Evolutionary conservation across 2,888 invertebrate species (phyloP), one percentile per base, ranked within the genome.

Genomic region (Thera britannica): DNA sequence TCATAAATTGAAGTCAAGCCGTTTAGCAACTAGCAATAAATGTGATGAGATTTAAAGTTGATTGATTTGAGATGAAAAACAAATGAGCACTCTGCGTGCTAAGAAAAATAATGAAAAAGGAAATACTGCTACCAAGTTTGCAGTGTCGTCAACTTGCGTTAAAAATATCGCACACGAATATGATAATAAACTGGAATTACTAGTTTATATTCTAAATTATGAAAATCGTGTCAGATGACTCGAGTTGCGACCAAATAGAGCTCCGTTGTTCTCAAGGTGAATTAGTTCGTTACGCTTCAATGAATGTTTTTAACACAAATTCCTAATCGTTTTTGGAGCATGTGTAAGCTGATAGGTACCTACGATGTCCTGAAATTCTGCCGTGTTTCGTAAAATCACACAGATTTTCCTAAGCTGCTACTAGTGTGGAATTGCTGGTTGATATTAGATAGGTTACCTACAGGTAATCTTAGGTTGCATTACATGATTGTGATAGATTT

Each of bases 251-350:
- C 67, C 67, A 70, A 72, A 62, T 62, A 58, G 58, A 62, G 68
- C 71, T 71, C 69, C 68, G 66, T 73, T 67, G 68, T 70, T 70
- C 70, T 79, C 83, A 83, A 83, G 84, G 84, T 81, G 76, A 81
- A 77, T 82, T 70, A 64, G 80, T 78, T 78, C 72, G 74, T 70
- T 69, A 75, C 71, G 74, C 71, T 70, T 62, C 70, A 68, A 58
- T 66, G 71, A 63, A 55, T 68, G 61, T 48, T 67, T 70, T 71
- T 72, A 68, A 70, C 68, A 72, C 62, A 62, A 70, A 74, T 68
- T 70, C 60, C 59, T 56, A 9, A 60, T 56, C 62, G 66, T 71
- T 67, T 70, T 59, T 69, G 66, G 65, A 70, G 69, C 58, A 58
- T 11, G 12, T 51, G 6, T 51, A n/a, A 12, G 4, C n/a, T 49